Percentiles rank a stretch among this genome's conserved stretches.
phyloP scores from a whole-genome alignment of 35 echinoderm and acorn worm genomes.

The Holothuria glaberrima region DNA sequence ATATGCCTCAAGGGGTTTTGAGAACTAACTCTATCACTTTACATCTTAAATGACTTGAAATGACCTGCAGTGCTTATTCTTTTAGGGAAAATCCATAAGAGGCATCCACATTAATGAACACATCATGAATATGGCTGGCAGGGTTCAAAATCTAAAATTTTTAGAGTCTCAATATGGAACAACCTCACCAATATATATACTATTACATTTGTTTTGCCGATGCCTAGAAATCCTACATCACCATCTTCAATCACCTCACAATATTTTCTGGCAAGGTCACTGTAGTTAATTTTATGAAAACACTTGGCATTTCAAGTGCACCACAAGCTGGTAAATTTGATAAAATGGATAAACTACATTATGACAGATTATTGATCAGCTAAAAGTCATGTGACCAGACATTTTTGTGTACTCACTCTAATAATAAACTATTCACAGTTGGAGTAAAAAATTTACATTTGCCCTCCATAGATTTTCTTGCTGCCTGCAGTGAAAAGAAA shows the following conservation, averaged over 20 bases:
- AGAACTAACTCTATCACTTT: too few species aligned
- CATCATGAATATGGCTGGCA: background rate
- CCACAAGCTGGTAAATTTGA: too few species aligned
- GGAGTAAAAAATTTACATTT: constrained; percentile 97
- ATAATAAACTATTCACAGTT: constrained; percentile 80
- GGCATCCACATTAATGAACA: background rate
- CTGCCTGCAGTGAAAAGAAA: constrained; percentile 69
- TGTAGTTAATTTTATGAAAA: too few species aligned
- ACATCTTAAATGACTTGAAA: background rate
- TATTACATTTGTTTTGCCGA: too few species aligned
- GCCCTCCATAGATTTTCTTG: constrained; percentile 90
- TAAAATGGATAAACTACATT: background rate
- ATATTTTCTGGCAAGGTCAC: too few species aligned
- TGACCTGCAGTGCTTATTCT: background rate
- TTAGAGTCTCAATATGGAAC: too few species aligned
- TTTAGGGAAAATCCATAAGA: background rate
- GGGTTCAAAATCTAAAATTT: background rate
- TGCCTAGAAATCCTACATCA: too few species aligned
- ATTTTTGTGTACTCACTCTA: constrained; percentile 77
- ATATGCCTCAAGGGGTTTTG: too few species aligned
- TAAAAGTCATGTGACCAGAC: background rate
- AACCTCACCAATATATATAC: too few species aligned
- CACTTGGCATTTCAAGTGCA: too few species aligned
- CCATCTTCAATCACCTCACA: too few species aligned
- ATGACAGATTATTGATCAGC: background rate